phyloP scores from a whole-genome alignment of 2,797 vertebrate species.

The Intellagama lesueurii region DNA sequence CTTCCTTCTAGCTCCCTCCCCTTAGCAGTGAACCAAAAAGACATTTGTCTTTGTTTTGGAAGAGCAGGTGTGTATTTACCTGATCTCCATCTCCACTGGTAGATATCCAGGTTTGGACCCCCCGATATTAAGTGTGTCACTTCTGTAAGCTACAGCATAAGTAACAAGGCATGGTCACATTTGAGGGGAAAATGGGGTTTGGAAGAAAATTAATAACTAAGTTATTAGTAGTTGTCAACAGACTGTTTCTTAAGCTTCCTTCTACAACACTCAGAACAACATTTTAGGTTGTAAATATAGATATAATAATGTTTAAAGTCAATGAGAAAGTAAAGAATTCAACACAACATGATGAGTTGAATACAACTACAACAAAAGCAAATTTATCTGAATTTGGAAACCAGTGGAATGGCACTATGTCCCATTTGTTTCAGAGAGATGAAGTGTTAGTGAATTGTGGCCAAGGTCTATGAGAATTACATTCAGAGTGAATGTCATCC shows the following conservation, averaged over 20 bases:
- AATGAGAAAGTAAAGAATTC: too few relatives aligned
- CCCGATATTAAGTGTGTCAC: constrained; percentile 82
- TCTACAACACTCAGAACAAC: too few relatives aligned
- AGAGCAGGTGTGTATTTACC: constrained; percentile 77
- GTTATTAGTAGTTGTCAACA: constrained; percentile 61
- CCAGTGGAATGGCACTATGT: too few relatives aligned
- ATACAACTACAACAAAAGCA: too few relatives aligned
- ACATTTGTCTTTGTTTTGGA: constrained; percentile 63
- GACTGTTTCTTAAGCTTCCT: neutral
- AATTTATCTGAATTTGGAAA: too few relatives aligned
- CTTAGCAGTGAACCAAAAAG: constrained; percentile 44
- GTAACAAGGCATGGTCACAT: constrained; percentile 79
- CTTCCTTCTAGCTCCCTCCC: constrained; percentile 54
- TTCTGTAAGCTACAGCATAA: constrained; percentile 81
- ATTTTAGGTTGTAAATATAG: too few relatives aligned
- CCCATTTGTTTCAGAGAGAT: too few relatives aligned
- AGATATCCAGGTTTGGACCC: constrained; percentile 81
- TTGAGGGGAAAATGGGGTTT: constrained; percentile 63
- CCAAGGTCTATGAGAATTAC: too few relatives aligned
- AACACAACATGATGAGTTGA: too few relatives aligned
- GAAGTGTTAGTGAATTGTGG: too few relatives aligned
- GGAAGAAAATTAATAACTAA: constrained; percentile 57
- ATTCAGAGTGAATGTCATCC: too few relatives aligned
- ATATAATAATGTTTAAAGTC: too few relatives aligned
- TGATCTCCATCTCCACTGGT: constrained; percentile 82